A percentile compares a stretch with the other conserved stretches of the same genome.
Conservation (phyloP, 2,888 invertebrate species). For the Idaea dimidiata region DNA sequence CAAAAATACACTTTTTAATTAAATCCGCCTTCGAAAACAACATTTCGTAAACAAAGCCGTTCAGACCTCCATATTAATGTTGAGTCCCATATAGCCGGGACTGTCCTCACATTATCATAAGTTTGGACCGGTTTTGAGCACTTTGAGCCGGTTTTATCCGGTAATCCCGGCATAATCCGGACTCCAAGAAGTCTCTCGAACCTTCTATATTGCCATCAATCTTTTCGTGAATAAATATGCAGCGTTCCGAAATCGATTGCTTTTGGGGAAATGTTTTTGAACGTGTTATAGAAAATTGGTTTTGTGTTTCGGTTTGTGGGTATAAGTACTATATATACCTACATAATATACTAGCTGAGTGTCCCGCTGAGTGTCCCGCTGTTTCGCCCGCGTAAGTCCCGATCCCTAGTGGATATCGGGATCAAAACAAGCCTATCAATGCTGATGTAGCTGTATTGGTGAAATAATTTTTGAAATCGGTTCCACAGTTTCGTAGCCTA, state of each 20-base stretch:
- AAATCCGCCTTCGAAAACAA: background rate
- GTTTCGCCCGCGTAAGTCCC: no score
- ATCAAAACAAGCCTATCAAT: no score
- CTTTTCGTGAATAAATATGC: conserved; percentile 27
- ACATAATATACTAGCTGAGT: no score
- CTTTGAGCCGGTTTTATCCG: conserved; percentile 42
- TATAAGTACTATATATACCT: no score
- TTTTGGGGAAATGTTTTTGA: background rate
- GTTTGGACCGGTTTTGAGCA: conserved; percentile 52
- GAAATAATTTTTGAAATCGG: no score
- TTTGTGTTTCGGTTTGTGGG: background rate
- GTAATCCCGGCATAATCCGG: conserved; percentile 58
- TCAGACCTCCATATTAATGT: background rate
- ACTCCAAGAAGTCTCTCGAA: conserved; percentile 37
- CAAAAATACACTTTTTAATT: background rate
- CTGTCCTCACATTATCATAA: conserved; percentile 65
- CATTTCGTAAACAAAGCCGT: background rate
- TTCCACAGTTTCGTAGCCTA: no score
- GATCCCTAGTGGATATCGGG: no score
- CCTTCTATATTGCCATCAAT: conserved; percentile 28
- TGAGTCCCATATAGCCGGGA: background rate
- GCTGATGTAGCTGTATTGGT: no score
- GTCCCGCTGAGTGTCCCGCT: no score
- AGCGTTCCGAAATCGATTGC: conserved; percentile 9
- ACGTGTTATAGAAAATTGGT: background rate